These are phyloP conservation scores for Arctopsyche grandis DNA, from an alignment of 1,140 invertebrate genomes.

Conservation along the genomic window DNA sequence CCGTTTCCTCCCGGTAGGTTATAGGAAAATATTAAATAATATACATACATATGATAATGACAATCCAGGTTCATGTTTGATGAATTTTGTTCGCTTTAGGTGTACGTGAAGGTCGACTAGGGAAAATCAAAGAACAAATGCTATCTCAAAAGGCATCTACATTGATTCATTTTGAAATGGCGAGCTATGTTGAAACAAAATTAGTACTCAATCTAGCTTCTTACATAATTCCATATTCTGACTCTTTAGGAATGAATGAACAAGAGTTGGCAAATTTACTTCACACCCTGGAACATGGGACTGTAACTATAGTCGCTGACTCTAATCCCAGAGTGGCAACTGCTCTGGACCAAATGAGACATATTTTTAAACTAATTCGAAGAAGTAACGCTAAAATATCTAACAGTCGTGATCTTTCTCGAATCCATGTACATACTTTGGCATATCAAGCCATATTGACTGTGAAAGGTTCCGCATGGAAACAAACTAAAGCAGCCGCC, in stretches of 20 bases:
- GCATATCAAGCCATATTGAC: conserved; percentile 88
- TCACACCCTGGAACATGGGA: conserved; percentile 75
- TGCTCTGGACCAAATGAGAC: conserved; percentile 86
- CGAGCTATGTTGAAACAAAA: conserved; percentile 80
- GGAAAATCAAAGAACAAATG: conserved; percentile 76
- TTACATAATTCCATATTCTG: conserved; percentile 78
- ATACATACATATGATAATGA: conserved; percentile 29
- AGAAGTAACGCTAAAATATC: conserved; percentile 61
- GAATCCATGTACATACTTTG: conserved; percentile 88
- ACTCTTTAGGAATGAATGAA: conserved; percentile 93
- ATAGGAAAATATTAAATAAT: conserved; percentile 56
- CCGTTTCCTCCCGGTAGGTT: conserved; percentile 73
- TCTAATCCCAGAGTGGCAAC: conserved; percentile 83
- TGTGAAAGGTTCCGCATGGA: conserved; percentile 75
- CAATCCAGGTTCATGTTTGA: too few relatives aligned
- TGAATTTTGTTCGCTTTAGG: conserved; percentile 62
- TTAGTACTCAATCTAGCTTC: conserved; percentile 75
- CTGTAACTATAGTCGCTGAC: conserved; percentile 80
- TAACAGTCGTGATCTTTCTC: conserved; percentile 71
- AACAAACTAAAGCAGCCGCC: conserved; percentile 80
- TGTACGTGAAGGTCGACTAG: conserved; percentile 71
- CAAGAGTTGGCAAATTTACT: conserved; percentile 85
- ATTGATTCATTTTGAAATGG: conserved; percentile 88
- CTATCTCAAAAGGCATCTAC: conserved; percentile 69
- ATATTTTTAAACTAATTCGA: conserved; percentile 73